Evolutionary conservation across 1,140 invertebrate genomes (phyloP), one percentile per base, ranked within the genome.

Genomic region (Micrasema longulum): DNA sequence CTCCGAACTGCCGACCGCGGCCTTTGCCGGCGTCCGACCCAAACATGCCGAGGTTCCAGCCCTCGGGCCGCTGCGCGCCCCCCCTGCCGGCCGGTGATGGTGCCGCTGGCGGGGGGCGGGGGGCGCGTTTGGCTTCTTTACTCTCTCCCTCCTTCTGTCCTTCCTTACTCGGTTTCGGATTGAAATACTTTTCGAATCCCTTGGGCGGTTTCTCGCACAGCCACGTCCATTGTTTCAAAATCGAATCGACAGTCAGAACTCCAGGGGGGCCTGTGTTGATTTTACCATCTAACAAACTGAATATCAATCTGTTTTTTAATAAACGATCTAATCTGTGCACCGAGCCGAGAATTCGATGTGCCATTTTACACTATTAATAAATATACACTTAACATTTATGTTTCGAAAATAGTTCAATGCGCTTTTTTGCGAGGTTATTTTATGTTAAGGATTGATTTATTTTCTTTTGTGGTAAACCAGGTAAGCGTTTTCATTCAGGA

Each of bases 151-250:
- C 73, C 78, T 87, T 80, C 63, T 89, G 87, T 12, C 79, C 74
- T 60, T 83, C 78, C 78, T 87, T 84, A 55, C 82, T 84, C 76
- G 81, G 81, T 72, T 87, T 85, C 62, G 88, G 88, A 79, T 91
- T 89, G 77, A 94, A 97, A 81, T 92, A 97, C 77, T 97, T 97
- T 81, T 96, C 95, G 83, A 97, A 97, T 16, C 95, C 95, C 86
- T 96, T 96, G 0, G 95, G 93, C 7, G 91, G 90, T 77, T 92
- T 90, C 72, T 92, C 87, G 78, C 89, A 90, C 74, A 91, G 88
- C 57, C 85, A 35, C 26, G 47, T 64, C 74, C 71, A 73, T 45
- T 76, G 74, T 18, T 65, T 69, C 12, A 72, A 18, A 12, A 75
- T 43, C 12, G 66, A 41, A 38, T 75, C 66, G 1, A 70, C 1